phyloP scores from a whole-genome alignment of 2,888 invertebrate genomes.

The Pollenia amentaria region DNA sequence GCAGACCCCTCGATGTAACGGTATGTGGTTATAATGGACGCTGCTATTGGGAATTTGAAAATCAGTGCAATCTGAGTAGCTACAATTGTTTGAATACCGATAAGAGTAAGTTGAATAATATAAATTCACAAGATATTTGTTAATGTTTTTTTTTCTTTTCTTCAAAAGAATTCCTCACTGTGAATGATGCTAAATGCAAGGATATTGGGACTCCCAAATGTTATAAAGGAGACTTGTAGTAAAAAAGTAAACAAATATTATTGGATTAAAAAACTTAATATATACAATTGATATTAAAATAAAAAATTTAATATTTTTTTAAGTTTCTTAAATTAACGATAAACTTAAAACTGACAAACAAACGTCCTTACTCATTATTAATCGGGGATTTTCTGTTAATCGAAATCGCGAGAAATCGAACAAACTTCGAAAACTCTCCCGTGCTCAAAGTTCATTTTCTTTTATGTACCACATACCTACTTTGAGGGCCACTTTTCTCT shows the following conservation, averaged over 20 bases:
- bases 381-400: no score
- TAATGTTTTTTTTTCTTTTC: neutral
- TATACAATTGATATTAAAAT: no score
- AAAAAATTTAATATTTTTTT: no score
- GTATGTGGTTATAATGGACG: slow-evolving; percentile 79
- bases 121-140: neutral
- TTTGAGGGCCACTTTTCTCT: no score
- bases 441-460: no score
- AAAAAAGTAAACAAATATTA: neutral
- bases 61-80: slow-evolving; percentile 77
- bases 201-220: slow-evolving; percentile 73
- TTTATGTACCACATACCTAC: no score
- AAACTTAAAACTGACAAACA: no score
- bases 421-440: no score
- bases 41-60: slow-evolving; percentile 78
- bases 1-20: slow-evolving; percentile 74
- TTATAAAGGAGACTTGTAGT: slow-evolving; percentile 46
- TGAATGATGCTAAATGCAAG: slow-evolving; percentile 77
- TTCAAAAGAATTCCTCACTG: slow-evolving; percentile 72
- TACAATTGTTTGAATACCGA: slow-evolving; percentile 80
- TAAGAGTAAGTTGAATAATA: slow-evolving; percentile 63
- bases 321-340: no score
- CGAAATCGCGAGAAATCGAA: no score
- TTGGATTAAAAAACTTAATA: no score
- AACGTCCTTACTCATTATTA: no score